Evolutionary conservation across 2,113 vertebrate species (phyloP), one percentile per base, ranked within the genome.

Genomic region (Castor canadensis): DNA sequence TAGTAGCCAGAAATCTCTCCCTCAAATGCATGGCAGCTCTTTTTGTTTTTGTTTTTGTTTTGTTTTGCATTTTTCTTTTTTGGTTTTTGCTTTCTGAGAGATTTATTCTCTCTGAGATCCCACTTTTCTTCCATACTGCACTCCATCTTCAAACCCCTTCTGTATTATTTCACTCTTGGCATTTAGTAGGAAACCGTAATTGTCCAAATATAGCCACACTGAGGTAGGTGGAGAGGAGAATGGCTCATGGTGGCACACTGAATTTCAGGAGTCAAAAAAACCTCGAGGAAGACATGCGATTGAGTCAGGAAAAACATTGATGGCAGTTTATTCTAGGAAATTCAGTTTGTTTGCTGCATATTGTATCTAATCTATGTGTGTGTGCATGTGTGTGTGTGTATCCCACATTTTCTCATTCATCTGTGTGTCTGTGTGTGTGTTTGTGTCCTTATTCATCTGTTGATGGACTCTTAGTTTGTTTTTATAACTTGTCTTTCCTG

Each of bases 101-200:
- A 86, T 2, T 13, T 87, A 43, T 67, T 93, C n/a, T 82, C 40
- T 86, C 28, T 96, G 15, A 47, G 22, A 45, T 89, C 43, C 56
- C 35, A n/a, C 9, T 76, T 93, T 64, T 12, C 17, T 64, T 9
- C 47, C 8, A 10, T 38, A 45, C 71, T 30, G 10, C 16, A 72
- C 6, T 91, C 40, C 5, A 43, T 76, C 16, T 47, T 30, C 16
- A 64, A 54, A 15, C 20, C 47, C 73, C 11, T 38, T 1, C 35
- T 73, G 1, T 56, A 60, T 67, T 87, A 7, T 40, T 89, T 67
- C 3, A 30, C 89, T n/a, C 89, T 81, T 73, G 87, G 35, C 15
- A 77, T 86, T 32, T 62, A 66, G 60, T 20, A 94, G 76, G 83
- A 54, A 24, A 49, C 7, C 38, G 22, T 35, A 22, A 43, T 64